A percentile compares a stretch with the other conserved stretches of the same genome.
Evolutionary conservation across 2,113 vertebrate genomes (phyloP).

Genomic region (Dicentrarchus labrax): DNA sequence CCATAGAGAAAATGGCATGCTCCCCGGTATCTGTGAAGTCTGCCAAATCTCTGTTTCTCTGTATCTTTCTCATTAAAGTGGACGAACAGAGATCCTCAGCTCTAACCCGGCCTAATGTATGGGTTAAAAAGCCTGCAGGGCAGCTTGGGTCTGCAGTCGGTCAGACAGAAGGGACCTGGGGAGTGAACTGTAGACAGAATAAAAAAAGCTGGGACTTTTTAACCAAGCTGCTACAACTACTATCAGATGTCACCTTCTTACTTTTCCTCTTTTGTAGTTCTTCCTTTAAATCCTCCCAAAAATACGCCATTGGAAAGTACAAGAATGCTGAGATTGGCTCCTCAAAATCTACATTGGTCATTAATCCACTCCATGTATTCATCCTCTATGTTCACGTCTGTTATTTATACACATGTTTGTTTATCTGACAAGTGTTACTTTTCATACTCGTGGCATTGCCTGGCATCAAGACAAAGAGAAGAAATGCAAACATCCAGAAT

Average conservation of each 20-base stretch:
- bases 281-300: not conserved
- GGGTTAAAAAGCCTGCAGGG: conserved; percentile 7
- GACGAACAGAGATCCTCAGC: conserved; percentile 14
- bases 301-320: too few relatives aligned
- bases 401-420: not conserved
- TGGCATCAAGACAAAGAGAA: not conserved
- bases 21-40: conserved; percentile 1
- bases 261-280: not conserved
- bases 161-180: not conserved
- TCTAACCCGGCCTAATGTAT: not conserved
- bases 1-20: conserved; percentile 19
- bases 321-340: too few relatives aligned
- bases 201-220: not conserved
- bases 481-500: conserved; percentile 14
- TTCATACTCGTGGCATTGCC: not conserved
- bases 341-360: not conserved
- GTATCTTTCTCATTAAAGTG: conserved; percentile 42
- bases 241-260: not conserved
- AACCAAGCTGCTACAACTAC: not conserved
- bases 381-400: not conserved
- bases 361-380: not conserved
- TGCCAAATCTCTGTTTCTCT: not conserved
- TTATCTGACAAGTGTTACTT: not conserved
- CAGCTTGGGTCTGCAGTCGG: conserved; percentile 4
- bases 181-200: not conserved